Conservation (phyloP, 1,140 invertebrate species). For the Matsumurasca onukii region DNA sequence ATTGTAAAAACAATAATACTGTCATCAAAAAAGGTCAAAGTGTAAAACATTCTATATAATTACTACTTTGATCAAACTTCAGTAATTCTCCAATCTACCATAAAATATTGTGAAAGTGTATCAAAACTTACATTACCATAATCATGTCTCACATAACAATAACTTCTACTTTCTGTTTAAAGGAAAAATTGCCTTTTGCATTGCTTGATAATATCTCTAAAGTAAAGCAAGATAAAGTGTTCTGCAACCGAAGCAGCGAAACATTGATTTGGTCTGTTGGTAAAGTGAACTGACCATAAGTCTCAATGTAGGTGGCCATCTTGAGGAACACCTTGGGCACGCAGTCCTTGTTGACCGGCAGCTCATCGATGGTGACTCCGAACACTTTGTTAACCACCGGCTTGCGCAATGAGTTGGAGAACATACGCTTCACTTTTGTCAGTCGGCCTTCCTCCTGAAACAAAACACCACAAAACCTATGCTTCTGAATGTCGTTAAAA, state of each 20-base stretch:
- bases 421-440: conserved; percentile 50
- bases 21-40: no score
- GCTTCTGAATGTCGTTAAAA: no score
- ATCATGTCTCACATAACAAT: not conserved
- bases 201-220: no score
- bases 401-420: conserved; percentile 46
- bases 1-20: no score
- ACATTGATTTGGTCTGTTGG: no score
- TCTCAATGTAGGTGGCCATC: conserved; percentile 52
- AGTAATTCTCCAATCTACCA: no score
- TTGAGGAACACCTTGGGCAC: conserved; percentile 51
- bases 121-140: no score
- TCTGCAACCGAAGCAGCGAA: no score
- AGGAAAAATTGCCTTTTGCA: not conserved
- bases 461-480: not conserved
- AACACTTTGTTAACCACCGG: conserved; percentile 37
- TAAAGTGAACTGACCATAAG: conserved; percentile 45
- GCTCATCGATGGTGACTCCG: conserved; percentile 48
- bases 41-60: no score
- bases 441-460: conserved; percentile 33
- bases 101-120: no score
- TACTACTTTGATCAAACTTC: no score
- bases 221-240: no score
- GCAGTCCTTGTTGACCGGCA: conserved; percentile 48
- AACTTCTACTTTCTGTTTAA: not conserved